Evolutionary conservation across 2,888 invertebrate genomes (phyloP).

Genomic region (Clitarchus hookeri): DNA sequence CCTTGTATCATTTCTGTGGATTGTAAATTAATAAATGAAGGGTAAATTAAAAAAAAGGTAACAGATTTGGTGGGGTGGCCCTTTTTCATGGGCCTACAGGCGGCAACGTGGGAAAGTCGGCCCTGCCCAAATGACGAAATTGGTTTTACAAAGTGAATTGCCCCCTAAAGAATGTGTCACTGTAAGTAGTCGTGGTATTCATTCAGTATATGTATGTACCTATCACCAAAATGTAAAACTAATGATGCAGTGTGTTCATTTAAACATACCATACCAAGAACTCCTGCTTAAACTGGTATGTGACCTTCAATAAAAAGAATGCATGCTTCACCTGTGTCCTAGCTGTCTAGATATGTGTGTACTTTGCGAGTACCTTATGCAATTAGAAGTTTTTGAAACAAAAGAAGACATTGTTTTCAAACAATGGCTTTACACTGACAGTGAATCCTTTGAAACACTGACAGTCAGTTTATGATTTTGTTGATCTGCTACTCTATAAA

Average conservation of each 20-base stretch:
- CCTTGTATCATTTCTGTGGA: too few species aligned
- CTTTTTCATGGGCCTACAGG: too few species aligned
- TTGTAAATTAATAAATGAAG: too few species aligned
- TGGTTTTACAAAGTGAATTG: conserved; percentile 16
- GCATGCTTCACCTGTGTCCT: conserved; percentile 15
- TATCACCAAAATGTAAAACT: conserved; percentile 1
- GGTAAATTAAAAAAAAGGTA: too few species aligned
- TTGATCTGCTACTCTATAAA: not conserved
- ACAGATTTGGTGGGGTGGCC: too few species aligned
- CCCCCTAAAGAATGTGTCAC: conserved; percentile 6
- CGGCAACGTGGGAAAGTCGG: too few species aligned
- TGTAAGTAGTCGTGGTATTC: conserved; percentile 17
- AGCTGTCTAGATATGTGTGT: not conserved
- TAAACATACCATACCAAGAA: not conserved
- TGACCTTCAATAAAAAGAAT: not conserved
- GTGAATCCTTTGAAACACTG: not conserved
- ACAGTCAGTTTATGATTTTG: not conserved
- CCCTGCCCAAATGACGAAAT: not conserved
- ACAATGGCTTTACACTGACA: not conserved
- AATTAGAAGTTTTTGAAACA: not conserved
- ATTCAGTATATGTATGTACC: not conserved
- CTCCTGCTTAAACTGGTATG: not conserved
- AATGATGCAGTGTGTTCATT: not conserved
- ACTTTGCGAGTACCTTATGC: not conserved
- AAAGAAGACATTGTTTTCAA: not conserved